A percentile compares a stretch with the other conserved stretches of the same genome.
Evolutionary conservation across 2,113 vertebrate species (phyloP).

Genomic region (Craseonycteris thonglongyai): DNA sequence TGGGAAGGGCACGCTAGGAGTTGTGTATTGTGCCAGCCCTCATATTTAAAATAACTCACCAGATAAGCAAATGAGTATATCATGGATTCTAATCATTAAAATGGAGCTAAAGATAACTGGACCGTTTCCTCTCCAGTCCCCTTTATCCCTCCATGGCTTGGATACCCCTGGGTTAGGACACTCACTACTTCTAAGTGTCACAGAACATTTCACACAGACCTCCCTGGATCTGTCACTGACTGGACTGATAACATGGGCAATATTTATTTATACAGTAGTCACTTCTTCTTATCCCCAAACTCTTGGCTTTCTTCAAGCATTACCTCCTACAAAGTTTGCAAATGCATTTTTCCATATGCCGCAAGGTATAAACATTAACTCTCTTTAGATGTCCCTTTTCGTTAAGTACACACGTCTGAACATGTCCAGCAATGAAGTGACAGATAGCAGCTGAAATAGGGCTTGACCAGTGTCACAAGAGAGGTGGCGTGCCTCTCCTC

Average conservation of each 20-base stretch:
- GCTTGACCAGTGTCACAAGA: background rate
- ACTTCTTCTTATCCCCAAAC: background rate
- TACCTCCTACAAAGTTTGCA: conserved; percentile 26
- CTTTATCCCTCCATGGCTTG: accelerated
- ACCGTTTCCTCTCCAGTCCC: background rate
- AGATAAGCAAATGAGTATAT: background rate
- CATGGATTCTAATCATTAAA: background rate
- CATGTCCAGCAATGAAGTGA: background rate
- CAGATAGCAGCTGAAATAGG: conserved; percentile 32
- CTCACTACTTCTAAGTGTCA: accelerated
- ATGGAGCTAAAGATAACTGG: background rate
- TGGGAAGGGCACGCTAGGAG: background rate
- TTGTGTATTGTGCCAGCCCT: background rate
- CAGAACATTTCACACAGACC: background rate
- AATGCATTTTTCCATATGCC: background rate
- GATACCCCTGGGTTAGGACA: background rate
- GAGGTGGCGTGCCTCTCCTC: background rate
- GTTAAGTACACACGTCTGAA: background rate
- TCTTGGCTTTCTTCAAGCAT: background rate
- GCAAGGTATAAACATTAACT: background rate
- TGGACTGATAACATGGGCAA: background rate
- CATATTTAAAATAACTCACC: background rate
- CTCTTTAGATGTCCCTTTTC: background rate
- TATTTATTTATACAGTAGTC: background rate
- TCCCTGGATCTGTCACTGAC: background rate